Evolutionary conservation across 2,113 vertebrate genomes (phyloP), one percentile per base, ranked within the genome.

Genomic region (Leucoraja erinaceus): DNA sequence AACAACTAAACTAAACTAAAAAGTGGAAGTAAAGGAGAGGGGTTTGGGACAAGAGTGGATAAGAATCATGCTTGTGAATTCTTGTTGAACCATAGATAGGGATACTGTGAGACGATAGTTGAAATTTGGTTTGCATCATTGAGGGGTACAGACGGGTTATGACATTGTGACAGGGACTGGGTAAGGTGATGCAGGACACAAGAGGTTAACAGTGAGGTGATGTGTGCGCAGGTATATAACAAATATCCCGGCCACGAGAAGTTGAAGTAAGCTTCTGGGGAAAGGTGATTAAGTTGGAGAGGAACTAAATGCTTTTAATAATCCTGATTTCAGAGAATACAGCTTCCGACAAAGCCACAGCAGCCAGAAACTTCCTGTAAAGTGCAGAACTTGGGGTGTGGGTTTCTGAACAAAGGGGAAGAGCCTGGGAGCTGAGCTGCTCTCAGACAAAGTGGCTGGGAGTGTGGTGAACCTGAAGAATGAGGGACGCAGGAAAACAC

Each of bases 271-370:
- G 54, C 18, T 70, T 90, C 88, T 91, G 90, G 33, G 90, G 31
- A 63, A 54, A 72, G 38, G 66, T 91, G 90, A 47, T 47, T 22
- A 47, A 91, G 68, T 54, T 9, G 59, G 90, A 91, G 90, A 91
- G 90, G 90, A 91, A 91, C 68, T 91, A 91, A 91, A 72, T 91
- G 66, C 68, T 47, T 91, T 91, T 91, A 54, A 88, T 88, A 88
- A 63, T 88, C 28, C 83, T 31, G 66, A 91, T 91, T 91, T 91
- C 90, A 70, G 68, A 91, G 68, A 72, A 72, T 91, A 38, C 33
- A 74, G 33, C 33, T 91, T 91, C 90, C 90, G 28, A 54, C 66
- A 91, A 54, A 91, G 90, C 90, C 90, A 91, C 90, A 70, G 22
- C 20, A 11, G 61, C 56, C 33, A 54, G 68, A 70, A 12, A 72